A percentile compares a stretch with the other conserved stretches of the same genome.
These are phyloP conservation scores for Sympetrum striolatum DNA, from an alignment of 2,888 invertebrate genomes.

Conservation along the genomic window DNA sequence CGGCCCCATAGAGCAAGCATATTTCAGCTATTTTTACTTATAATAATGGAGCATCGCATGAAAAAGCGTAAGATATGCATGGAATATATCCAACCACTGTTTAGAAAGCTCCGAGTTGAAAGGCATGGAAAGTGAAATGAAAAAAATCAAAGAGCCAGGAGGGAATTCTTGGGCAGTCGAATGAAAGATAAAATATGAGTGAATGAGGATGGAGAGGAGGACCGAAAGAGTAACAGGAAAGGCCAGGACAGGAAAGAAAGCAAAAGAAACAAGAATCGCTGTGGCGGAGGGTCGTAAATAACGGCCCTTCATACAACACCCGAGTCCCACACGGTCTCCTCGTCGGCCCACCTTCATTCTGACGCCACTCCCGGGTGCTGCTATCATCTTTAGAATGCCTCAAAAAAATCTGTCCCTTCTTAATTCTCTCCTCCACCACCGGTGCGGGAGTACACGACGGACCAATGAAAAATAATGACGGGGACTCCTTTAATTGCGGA, in stretches of 20 bases:
- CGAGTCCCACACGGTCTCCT: not conserved
- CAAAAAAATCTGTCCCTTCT: not conserved
- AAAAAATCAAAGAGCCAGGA: not conserved
- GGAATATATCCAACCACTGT: not conserved
- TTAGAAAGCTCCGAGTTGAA: not conserved
- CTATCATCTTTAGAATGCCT: not conserved
- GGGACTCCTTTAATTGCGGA: slow-evolving; percentile 22
- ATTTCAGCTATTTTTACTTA: no score
- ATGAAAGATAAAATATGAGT: not conserved
- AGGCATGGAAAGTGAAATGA: not conserved
- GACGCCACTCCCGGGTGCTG: not conserved
- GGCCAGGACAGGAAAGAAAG: not conserved
- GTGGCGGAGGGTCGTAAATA: slow-evolving; percentile 33
- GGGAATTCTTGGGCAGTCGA: not conserved
- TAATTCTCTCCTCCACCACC: not conserved
- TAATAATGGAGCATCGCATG: no score
- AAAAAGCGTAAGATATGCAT: not conserved
- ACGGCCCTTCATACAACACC: slow-evolving; percentile 27
- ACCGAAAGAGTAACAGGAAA: not conserved
- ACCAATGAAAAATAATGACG: slow-evolving; percentile 33
- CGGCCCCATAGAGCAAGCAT: no score
- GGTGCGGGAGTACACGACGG: not conserved
- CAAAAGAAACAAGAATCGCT: slow-evolving; percentile 11
- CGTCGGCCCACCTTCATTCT: not conserved
- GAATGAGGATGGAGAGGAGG: not conserved